Evolutionary conservation across 2,888 invertebrate genomes (phyloP), one percentile per base, ranked within the genome.

Genomic region (Limnephilus marmoratus): DNA sequence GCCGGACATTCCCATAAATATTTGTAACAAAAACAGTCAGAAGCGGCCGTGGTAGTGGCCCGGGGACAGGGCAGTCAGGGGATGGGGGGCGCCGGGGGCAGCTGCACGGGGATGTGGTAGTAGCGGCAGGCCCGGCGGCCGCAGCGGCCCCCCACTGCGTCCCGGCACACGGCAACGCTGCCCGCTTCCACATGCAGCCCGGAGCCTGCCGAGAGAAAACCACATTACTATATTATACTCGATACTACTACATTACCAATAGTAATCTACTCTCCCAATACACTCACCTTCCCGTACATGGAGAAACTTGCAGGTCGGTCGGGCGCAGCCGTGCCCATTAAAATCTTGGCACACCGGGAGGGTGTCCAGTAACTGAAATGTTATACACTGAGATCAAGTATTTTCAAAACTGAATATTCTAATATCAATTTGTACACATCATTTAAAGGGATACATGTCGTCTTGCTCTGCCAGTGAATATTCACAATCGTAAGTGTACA

Each of bases 271-370:
- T 41, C 41, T 37, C 37, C 12, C 3, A 29, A 18, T 9, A 18
- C 68, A 87, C 87, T 87, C 87, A 99, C 99, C 99, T 98, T 99
- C 98, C 97, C 98, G 98, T 97, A 99, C 98, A 98, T 99, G 99
- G 97, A 99, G 98, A 97, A 98, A 99, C 98, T 98, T 98, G 98
- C 99, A 99, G 97, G 98, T 98, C 97, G 98, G 97, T 97, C 99
- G 98, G 97, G 98, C 98, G 97, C 98, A 99, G 97, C 98, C 98
- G 97, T 98, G 98, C 97, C 98, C 98, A 98, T 99, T 99, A 99
- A 99, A 99, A 99, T 99, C 99, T 98, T 98, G 99, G 99, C 98
- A 99, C 98, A 99, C 99, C 98, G 98, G 99, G 98, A 98, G 99
- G 99, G 98, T 99, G 99, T 98, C 99, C 99, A 98, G 99, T 98